A percentile compares a stretch with the other conserved stretches of the same genome.
phyloP scores from a whole-genome alignment of 2,888 invertebrate species.

The Sesia apiformis region DNA sequence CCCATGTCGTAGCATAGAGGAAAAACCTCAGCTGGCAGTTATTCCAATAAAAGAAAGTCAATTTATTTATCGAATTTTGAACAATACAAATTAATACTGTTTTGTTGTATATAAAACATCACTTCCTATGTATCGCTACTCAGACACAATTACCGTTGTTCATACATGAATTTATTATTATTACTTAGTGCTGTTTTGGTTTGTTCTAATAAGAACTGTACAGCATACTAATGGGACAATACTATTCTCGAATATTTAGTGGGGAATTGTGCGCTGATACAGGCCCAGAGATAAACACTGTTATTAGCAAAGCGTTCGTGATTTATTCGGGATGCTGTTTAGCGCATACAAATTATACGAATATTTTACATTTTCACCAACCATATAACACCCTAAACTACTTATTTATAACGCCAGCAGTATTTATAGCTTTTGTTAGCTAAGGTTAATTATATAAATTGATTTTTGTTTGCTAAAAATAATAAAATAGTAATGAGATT shows the following conservation, averaged over 20 bases:
- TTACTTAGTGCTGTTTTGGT: constrained; percentile 15
- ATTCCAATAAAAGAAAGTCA: too few species aligned
- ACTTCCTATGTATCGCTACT: not conserved
- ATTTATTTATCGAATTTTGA: too few species aligned
- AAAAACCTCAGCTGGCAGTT: too few species aligned
- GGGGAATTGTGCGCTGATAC: constrained; percentile 12
- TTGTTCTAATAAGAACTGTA: constrained; percentile 19
- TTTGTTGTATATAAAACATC: not conserved
- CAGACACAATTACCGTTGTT: not conserved
- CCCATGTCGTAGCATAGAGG: too few species aligned
- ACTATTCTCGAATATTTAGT: constrained; percentile 14
- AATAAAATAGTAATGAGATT: too few species aligned
- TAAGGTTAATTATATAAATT: too few species aligned
- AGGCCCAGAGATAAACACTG: constrained; percentile 19
- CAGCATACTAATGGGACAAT: constrained; percentile 20
- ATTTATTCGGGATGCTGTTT: constrained; percentile 22
- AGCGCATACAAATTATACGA: constrained; percentile 21
- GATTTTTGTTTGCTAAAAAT: too few species aligned
- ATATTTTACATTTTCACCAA: not conserved
- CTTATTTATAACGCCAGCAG: too few species aligned
- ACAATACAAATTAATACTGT: too few species aligned
- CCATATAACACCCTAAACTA: not conserved
- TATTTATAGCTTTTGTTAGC: too few species aligned
- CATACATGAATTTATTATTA: not conserved
- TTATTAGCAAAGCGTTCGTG: constrained; percentile 27